Conservation (phyloP, 2,113 vertebrate genomes). For the Hepsetus odoe region DNA sequence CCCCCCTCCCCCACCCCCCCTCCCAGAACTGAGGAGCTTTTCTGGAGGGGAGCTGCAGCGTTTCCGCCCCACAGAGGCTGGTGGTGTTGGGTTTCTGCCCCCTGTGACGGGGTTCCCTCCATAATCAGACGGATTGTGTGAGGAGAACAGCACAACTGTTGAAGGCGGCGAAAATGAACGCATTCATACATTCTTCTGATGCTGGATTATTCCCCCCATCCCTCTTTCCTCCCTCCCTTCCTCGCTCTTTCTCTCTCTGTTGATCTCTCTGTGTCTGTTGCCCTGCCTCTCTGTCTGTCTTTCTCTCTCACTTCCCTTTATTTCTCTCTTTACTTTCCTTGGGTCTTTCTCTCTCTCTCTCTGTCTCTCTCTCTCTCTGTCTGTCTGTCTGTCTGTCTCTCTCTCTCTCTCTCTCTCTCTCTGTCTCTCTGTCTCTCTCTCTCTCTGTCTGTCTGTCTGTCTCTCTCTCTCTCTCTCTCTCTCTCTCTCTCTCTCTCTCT, state of each 20-base stretch:
- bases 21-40: conserved; percentile 27
- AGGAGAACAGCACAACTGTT: conserved; percentile 59
- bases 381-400: no score
- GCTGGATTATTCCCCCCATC: conserved; percentile 37
- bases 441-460: no score
- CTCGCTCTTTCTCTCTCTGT: conserved; percentile 1
- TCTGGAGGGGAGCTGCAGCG: conserved; percentile 18
- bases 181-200: conserved; percentile 56
- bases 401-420: no score
- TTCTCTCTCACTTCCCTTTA: not conserved
- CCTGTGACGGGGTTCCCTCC: conserved; percentile 6
- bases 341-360: conserved; percentile 7
- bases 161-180: conserved; percentile 47
- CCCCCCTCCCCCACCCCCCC: not conserved
- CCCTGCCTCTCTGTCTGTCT: not conserved
- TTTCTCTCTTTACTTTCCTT: no score
- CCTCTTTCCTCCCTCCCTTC: not conserved
- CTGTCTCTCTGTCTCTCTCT: no score
- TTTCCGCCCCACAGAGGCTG: conserved; percentile 31
- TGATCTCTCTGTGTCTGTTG: not conserved
- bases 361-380: not conserved
- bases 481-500: no score
- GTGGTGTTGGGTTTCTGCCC: conserved; percentile 36
- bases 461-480: no score
- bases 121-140: conserved; percentile 56